Conservation (phyloP, 2,888 invertebrate genomes). For the Nephrotoma flavescens region DNA sequence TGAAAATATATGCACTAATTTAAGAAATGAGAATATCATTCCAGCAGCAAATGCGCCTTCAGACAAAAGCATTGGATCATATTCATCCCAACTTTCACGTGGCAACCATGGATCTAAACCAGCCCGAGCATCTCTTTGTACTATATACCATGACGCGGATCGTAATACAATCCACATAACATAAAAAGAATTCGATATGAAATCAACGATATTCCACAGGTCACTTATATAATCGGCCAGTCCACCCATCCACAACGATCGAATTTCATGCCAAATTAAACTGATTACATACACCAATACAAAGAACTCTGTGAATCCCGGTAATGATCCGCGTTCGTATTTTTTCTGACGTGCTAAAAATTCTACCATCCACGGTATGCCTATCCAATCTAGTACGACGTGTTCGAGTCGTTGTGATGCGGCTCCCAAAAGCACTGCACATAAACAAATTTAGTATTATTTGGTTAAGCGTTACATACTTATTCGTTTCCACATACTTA, state of each 20-base stretch:
- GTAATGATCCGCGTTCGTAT: slow-evolving; percentile 60
- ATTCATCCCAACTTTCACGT: slow-evolving; percentile 83
- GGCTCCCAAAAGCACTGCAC: slow-evolving; percentile 72
- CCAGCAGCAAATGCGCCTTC: slow-evolving; percentile 91
- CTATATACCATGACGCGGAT: slow-evolving; percentile 73
- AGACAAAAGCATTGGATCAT: slow-evolving; percentile 87
- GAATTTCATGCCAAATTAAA: slow-evolving; percentile 89
- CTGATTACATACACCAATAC: slow-evolving; percentile 82
- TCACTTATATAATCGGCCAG: slow-evolving; percentile 83
- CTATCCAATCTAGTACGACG: slow-evolving; percentile 62
- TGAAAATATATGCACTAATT: slow-evolving; percentile 92
- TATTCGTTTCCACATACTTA: slow-evolving; percentile 59
- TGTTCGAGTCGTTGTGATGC: slow-evolving; percentile 88
- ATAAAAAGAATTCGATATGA: slow-evolving; percentile 91
- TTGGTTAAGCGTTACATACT: not conserved
- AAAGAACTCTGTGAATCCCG: slow-evolving; percentile 65
- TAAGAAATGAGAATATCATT: slow-evolving; percentile 91
- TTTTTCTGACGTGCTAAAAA: slow-evolving; percentile 63
- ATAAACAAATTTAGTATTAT: slow-evolving; percentile 1
- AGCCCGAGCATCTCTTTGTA: slow-evolving; percentile 57
- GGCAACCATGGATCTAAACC: slow-evolving; percentile 73
- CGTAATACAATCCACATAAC: slow-evolving; percentile 84
- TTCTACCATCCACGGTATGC: slow-evolving; percentile 58
- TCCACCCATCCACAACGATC: slow-evolving; percentile 81
- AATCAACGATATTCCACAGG: slow-evolving; percentile 97